Conservation (phyloP, 35 echinoderm and acorn worm species). For the Ophioderma brevispina region DNA sequence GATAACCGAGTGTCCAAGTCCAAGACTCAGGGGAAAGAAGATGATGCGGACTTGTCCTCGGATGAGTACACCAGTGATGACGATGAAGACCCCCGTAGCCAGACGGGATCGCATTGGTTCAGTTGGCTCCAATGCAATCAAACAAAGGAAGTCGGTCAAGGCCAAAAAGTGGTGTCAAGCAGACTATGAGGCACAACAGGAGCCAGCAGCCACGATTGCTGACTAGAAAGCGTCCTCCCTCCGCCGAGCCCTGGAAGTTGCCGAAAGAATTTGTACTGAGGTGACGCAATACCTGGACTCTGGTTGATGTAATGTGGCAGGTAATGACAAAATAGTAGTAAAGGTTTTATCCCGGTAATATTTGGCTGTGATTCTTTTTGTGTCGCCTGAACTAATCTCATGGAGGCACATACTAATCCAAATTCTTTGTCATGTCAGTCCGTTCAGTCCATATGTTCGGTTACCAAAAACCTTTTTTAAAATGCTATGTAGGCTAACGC, state of each 20-base stretch:
- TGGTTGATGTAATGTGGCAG: conserved; percentile 96
- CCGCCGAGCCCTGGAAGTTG: conserved; percentile 48
- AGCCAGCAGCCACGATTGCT: conserved; percentile 26
- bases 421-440: too few species aligned
- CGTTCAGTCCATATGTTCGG: too few species aligned
- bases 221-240: conserved; percentile 32
- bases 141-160: neutral
- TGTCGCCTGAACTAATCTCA: too few species aligned
- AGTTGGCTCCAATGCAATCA: conserved; percentile 39
- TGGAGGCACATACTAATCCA: too few species aligned
- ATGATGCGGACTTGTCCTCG: neutral
- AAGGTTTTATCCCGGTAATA: too few species aligned
- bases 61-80: conserved; percentile 36
- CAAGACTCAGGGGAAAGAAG: conserved; percentile 14
- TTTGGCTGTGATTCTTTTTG: too few species aligned
- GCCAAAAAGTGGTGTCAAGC: conserved; percentile 44
- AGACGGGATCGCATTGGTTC: conserved; percentile 45
- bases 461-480: too few species aligned
- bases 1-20: conserved; percentile 14
- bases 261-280: conserved; percentile 81
- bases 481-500: too few species aligned
- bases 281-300: conserved; percentile 90
- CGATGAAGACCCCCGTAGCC: conserved; percentile 22
- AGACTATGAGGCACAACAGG: conserved; percentile 27
- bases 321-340: too few species aligned